Conservation (phyloP, 1,140 invertebrate genomes). For the Lasioglossum albipes region DNA sequence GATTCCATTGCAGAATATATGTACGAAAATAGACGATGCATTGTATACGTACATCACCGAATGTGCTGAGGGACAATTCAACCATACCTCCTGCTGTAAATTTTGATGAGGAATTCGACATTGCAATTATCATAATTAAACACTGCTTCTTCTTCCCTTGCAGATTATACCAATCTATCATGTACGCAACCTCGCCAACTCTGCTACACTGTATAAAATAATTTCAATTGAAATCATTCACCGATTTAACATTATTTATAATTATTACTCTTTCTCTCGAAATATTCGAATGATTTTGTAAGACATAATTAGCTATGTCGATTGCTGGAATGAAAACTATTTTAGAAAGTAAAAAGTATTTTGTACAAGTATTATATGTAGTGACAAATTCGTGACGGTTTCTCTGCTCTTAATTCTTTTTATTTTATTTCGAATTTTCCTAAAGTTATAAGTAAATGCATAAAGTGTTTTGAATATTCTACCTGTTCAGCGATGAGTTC, state of each 20-base stretch:
- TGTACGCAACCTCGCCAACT: slow-evolving; percentile 56
- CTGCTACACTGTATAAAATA: slow-evolving; percentile 44
- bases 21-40: neutral
- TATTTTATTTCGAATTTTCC: no score
- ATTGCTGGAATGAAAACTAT: no score
- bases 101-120: slow-evolving; percentile 54
- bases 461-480: no score
- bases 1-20: neutral
- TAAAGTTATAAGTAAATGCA: no score
- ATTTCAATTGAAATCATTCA: slow-evolving; percentile 12
- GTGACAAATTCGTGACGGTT: no score
- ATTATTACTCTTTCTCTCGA: no score
- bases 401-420: no score
- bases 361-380: no score
- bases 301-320: no score
- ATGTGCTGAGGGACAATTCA: slow-evolving; percentile 58
- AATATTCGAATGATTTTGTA: no score
- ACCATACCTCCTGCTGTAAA: slow-evolving; percentile 65
- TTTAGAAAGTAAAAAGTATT: no score
- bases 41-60: slow-evolving; percentile 57
- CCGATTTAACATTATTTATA: no score
- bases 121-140: slow-evolving; percentile 62
- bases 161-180: slow-evolving; percentile 64
- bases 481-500: slow-evolving; percentile 60
- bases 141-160: slow-evolving; percentile 39